Base-by-base conservation (phyloP, 2,113 vertebrate genomes). In the Tenrec ecaudatus region DNA sequence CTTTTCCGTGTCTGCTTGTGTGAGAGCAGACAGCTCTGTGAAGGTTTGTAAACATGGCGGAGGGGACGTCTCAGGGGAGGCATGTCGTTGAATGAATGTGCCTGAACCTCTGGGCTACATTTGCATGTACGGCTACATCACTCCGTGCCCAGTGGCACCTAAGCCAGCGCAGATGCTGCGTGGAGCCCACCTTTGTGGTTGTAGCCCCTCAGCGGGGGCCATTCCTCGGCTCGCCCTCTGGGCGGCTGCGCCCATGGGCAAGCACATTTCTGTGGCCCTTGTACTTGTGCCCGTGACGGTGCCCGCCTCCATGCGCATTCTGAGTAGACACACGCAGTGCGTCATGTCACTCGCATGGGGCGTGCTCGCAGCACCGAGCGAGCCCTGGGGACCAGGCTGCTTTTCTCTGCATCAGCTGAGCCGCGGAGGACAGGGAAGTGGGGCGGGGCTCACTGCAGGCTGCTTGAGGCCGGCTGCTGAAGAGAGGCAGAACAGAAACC, bases 71-170 rank as follows among this genome's bases (percentile, higher is more conserved):
- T 62, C 62, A 2, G 11, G 19, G 64, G 60, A 3, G 1, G 6
- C 10, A 2, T 0, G 0, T 58, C 71, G 38, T 60, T 38, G 12
- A 33, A 4, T 0, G 57, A 31, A 3, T 19, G 47, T 27, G 47
- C 3, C 0, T 12, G n/a, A 6, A 36, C 1, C 1, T 16, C 2
- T 9, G 78, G 8, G 12, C 5, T 27, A 0, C 0, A 5, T 17
- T 12, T 58, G 66, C 53, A 9, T n/a, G 43, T 22, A 4, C 6
- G 77, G 75, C 29, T 10, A 43, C 71, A 2, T 6, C 4, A 2
- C n/a, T 22, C 47, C 4, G 76, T 7, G 76, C 85, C 2, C 27
- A 9, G 9, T n/a, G 78, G 78, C 47, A 3, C 0, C 0, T 31
- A 0, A 7, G 60, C 25, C 17, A 16, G 27, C 9, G 2, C n/a